Conservation (phyloP, 2,888 invertebrate species). For the Xanthia icteritia region DNA sequence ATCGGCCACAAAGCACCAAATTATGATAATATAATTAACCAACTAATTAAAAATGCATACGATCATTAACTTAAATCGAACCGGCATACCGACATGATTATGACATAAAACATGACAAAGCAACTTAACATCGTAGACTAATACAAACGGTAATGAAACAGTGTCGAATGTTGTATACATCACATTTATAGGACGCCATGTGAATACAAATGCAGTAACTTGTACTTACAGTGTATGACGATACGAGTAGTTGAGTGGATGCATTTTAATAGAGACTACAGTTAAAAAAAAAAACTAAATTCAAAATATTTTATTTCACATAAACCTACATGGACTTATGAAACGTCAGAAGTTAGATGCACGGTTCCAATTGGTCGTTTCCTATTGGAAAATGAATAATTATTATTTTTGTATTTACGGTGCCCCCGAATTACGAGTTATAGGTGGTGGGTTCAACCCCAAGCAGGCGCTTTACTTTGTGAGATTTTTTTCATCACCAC, state of each 20-base stretch:
- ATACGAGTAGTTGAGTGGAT: neutral
- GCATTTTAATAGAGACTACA: neutral
- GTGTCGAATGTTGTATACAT: constrained; percentile 35
- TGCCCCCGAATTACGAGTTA: neutral
- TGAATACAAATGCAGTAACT: constrained; percentile 36
- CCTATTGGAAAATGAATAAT: no score
- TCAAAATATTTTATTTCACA: no score
- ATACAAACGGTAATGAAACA: constrained; percentile 41
- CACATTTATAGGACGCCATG: constrained; percentile 2
- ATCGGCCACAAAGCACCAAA: neutral
- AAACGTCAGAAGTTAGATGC: no score
- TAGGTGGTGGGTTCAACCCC: no score
- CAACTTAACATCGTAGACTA: constrained; percentile 23
- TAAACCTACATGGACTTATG: no score
- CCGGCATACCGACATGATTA: constrained; percentile 24
- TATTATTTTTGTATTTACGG: neutral
- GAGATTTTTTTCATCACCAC: no score
- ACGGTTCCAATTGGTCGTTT: no score
- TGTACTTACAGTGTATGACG: constrained; percentile 9
- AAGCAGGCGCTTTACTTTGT: no score
- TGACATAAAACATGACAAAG: constrained; percentile 26
- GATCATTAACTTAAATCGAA: neutral
- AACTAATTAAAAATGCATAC: constrained; percentile 17
- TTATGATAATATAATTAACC: neutral
- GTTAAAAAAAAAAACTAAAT: no score